Evolutionary conservation across 1,140 invertebrate genomes (phyloP).

Genomic region (Tetraneura akinire): DNA sequence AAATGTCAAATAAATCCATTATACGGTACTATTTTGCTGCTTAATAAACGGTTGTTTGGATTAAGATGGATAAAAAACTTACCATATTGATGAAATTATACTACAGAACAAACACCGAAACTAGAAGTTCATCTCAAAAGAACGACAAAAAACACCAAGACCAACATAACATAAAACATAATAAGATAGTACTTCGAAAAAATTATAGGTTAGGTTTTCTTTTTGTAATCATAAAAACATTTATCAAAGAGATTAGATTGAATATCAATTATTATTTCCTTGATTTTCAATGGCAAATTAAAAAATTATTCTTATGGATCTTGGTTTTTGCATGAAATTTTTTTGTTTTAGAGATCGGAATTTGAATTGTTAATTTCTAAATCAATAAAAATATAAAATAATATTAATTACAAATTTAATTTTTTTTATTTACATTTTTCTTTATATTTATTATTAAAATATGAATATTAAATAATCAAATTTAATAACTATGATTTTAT

Average conservation of each 20-base stretch:
- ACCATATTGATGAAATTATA: constrained; percentile 9
- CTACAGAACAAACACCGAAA: background rate
- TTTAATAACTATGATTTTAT: too few relatives aligned
- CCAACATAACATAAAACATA: constrained; percentile 12
- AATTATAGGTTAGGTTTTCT: constrained; percentile 32
- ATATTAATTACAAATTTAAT: too few relatives aligned
- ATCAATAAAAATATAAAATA: background rate
- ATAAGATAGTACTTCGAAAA: background rate
- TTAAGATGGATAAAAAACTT: constrained; percentile 46
- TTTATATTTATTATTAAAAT: too few relatives aligned
- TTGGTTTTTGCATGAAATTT: too few relatives aligned
- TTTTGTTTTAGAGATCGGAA: too few relatives aligned
- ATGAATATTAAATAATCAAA: too few relatives aligned
- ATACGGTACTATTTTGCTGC: background rate
- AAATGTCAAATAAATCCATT: background rate
- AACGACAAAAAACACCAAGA: too few relatives aligned
- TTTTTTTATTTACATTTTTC: too few relatives aligned
- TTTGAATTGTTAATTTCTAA: too few relatives aligned
- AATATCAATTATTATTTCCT: background rate
- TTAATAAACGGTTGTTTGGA: background rate
- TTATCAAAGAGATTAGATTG: background rate
- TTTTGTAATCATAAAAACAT: constrained; percentile 22
- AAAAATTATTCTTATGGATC: too few relatives aligned
- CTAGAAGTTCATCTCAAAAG: constrained; percentile 37
- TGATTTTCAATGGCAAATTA: background rate